Evolutionary conservation across 2,888 invertebrate species (phyloP).

Genomic region (Strigamia transsilvanica): DNA sequence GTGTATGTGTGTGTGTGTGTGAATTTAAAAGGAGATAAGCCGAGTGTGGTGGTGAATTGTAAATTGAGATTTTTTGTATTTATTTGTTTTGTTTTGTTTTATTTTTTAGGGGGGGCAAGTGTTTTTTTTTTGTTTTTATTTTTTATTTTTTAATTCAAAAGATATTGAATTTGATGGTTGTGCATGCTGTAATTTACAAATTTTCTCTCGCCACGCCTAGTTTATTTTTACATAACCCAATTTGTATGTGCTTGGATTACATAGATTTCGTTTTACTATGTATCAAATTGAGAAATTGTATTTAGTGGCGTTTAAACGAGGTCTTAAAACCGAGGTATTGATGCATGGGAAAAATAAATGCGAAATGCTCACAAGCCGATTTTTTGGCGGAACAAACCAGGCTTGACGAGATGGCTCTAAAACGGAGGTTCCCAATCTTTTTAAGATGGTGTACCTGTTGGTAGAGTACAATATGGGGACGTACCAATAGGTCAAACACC

Average conservation of each 20-base stretch:
- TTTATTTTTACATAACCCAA: slow-evolving; percentile 22
- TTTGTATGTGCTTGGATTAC: neutral
- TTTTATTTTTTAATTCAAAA: neutral
- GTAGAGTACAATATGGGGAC: too few species aligned
- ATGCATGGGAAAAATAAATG: neutral
- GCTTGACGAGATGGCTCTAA: too few species aligned
- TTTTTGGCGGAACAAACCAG: too few species aligned
- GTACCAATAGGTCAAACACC: too few species aligned
- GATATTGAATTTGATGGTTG: neutral
- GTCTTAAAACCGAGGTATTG: neutral
- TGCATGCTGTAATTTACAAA: neutral
- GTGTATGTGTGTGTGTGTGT: neutral
- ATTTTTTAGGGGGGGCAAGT: too few species aligned
- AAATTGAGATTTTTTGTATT: neutral
- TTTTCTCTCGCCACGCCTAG: neutral
- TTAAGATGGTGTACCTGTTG: too few species aligned
- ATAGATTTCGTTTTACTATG: neutral
- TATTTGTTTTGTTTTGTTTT: too few species aligned
- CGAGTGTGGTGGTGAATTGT: slow-evolving; percentile 5
- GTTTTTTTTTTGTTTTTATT: neutral
- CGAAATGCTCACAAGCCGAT: too few species aligned
- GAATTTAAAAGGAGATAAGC: slow-evolving; percentile 35
- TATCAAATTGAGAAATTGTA: slow-evolving; percentile 2
- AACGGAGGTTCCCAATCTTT: too few species aligned
- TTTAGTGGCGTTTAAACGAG: slow-evolving; percentile 2